These are phyloP conservation scores for Tipula confusa DNA, from an alignment of 2,888 invertebrate species.

Conservation along the genomic window DNA sequence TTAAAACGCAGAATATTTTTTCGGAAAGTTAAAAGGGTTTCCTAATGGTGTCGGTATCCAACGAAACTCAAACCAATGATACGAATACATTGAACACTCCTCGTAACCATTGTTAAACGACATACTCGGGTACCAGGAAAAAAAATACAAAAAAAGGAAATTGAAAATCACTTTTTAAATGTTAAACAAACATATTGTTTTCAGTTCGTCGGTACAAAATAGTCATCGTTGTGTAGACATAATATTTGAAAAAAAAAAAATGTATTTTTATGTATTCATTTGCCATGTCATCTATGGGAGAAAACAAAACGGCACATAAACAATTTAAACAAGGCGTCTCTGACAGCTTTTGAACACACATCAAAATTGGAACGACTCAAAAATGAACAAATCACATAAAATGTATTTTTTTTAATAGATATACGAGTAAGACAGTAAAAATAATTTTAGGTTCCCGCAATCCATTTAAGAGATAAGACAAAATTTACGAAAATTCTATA, in stretches of 20 bases:
- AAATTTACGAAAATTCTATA: background rate
- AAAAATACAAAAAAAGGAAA: background rate
- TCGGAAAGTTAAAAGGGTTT: too few relatives aligned
- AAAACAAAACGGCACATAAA: background rate
- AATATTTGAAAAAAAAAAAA: background rate
- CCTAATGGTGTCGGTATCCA: too few relatives aligned
- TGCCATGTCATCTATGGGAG: background rate
- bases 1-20: too few relatives aligned
- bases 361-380: background rate
- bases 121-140: too few relatives aligned
- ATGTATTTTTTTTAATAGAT: background rate
- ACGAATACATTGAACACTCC: too few relatives aligned
- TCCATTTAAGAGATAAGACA: background rate
- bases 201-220: background rate
- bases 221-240: background rate
- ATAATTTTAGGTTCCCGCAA: background rate
- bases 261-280: background rate
- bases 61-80: too few relatives aligned
- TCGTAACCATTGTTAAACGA: too few relatives aligned
- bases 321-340: background rate
- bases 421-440: background rate
- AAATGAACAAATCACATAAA: background rate
- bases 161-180: background rate
- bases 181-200: background rate
- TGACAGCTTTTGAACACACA: background rate